A percentile compares a stretch with the other conserved stretches of the same genome.
Conservation (phyloP, 2,888 invertebrate species). For the Trachelus troglodyta region DNA sequence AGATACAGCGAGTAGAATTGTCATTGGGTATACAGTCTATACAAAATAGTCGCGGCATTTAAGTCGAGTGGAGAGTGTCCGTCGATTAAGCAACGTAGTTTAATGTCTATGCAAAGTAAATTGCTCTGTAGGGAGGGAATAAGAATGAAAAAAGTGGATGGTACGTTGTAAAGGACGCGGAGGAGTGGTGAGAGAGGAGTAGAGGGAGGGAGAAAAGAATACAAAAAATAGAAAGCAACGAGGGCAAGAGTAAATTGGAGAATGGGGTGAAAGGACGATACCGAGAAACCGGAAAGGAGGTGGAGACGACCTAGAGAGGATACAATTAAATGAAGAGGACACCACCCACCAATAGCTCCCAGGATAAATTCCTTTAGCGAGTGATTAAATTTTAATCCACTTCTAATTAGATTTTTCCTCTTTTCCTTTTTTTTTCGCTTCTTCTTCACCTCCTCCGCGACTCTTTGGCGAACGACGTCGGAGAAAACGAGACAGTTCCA, state of each 20-base stretch:
- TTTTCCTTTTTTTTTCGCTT: conserved; percentile 15
- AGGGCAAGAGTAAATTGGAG: conserved; percentile 16
- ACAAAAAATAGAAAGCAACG: conserved; percentile 2
- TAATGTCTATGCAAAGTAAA: conserved; percentile 48
- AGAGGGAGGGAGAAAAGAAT: conserved; percentile 1
- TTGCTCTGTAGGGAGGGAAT: conserved; percentile 28
- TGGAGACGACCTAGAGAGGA: conserved; percentile 19
- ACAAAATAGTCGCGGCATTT: conserved; percentile 1
- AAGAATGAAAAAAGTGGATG: conserved; percentile 9
- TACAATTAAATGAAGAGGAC: conserved; percentile 59
- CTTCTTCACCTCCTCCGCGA: neutral
- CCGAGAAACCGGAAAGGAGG: conserved; percentile 25
- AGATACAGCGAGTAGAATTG: neutral
- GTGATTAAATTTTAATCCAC: conserved; percentile 63
- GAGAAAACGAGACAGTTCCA: conserved; percentile 11
- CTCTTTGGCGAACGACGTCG: neutral
- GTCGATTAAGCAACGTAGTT: conserved; percentile 47
- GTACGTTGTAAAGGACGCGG: conserved; percentile 8
- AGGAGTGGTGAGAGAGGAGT: conserved; percentile 6
- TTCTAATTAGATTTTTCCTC: conserved; percentile 61
- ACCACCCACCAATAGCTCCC: conserved; percentile 51
- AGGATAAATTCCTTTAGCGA: conserved; percentile 56
- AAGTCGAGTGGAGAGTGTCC: conserved; percentile 25
- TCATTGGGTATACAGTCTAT: neutral
- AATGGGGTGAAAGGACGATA: conserved; percentile 20